phyloP scores from a whole-genome alignment of 2,888 invertebrate species.

The Cosmopolites sordidus region DNA sequence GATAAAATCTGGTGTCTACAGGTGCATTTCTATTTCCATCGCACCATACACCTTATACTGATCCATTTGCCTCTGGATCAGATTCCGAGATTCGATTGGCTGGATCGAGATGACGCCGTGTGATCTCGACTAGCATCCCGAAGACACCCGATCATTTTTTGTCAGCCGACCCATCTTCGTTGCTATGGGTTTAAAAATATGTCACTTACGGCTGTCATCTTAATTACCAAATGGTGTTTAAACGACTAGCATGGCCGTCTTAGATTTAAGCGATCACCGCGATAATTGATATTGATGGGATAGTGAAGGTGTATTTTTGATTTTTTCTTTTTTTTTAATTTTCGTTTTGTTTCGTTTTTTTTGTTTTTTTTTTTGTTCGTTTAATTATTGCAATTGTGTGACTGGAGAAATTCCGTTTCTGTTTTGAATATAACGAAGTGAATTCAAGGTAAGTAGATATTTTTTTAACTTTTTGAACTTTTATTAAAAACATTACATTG shows the following conservation, averaged over 20 bases:
- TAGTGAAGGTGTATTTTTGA: slow-evolving; percentile 4
- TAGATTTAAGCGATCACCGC: neutral
- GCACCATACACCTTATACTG: neutral
- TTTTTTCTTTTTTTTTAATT: slow-evolving; percentile 5
- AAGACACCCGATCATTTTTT: slow-evolving; percentile 26
- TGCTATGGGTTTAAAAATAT: slow-evolving; percentile 34
- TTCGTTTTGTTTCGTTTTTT: slow-evolving; percentile 7
- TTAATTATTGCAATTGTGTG: too few species aligned
- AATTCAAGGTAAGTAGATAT: too few species aligned
- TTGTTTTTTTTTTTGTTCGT: slow-evolving; percentile 16
- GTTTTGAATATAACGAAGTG: too few species aligned
- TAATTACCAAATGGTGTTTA: slow-evolving; percentile 34
- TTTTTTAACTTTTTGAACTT: too few species aligned
- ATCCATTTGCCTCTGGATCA: neutral
- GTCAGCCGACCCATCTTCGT: slow-evolving; percentile 16
- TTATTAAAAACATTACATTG: too few species aligned
- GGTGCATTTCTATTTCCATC: neutral
- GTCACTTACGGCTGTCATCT: slow-evolving; percentile 35
- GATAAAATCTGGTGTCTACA: neutral
- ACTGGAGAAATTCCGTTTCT: too few species aligned
- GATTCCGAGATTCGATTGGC: too few species aligned
- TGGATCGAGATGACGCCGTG: neutral
- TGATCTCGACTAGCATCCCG: too few species aligned
- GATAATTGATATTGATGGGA: neutral
- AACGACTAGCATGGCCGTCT: slow-evolving; percentile 27